Base-by-base conservation (phyloP, 92 coral and sea anemone species). In the Nematostella vectensis region DNA sequence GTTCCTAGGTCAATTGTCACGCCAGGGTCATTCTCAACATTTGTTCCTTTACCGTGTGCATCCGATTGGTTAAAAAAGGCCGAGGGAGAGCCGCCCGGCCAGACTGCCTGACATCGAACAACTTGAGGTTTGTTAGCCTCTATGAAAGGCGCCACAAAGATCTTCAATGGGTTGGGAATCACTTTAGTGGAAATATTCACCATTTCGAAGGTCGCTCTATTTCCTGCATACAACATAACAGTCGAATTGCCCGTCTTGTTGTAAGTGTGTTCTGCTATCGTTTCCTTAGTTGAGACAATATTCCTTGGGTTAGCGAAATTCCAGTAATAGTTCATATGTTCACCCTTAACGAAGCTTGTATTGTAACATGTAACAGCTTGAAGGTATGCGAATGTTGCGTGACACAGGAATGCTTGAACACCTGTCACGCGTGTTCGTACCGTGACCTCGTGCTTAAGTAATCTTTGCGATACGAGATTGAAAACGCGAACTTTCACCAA, bases 341-440 rank as follows among this genome's bases (percentile, higher is more conserved):
- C 71, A 0, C 95, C 88, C 1, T 48, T 56, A 0, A 30, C 24
- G 25, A 50, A 29, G 26, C 74, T 62, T 0, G 82, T 26, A 43
- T 42, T 71, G 20, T 47, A 70, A 40, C 73, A 66, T 8, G 83
- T 75, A 36, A 23, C 1, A 1, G 88, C 88, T 3, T 47, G 54
- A 19, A 67, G 59, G 61, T 74, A 91, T 23, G 91, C 65, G 29
- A 79, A 80, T 31, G 83, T 43, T 17, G 75, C 68, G 61, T 70
- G 40, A 33, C 78, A 70, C 48, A 81, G 38, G 4, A 80, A 67
- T 0, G 76, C 88, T 25, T 54, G 67, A 16, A 91, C 47, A 1
- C 83, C 82, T 8, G 56, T 33, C 17, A 91, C 64, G 47, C 63
- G 18, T 19, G 70, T 69, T 6, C 89, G 88, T 11, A 86, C 85